Evolutionary conservation across 2,888 invertebrate genomes (phyloP), one percentile per base, ranked within the genome.

Genomic region (Rhamnusium bicolor): DNA sequence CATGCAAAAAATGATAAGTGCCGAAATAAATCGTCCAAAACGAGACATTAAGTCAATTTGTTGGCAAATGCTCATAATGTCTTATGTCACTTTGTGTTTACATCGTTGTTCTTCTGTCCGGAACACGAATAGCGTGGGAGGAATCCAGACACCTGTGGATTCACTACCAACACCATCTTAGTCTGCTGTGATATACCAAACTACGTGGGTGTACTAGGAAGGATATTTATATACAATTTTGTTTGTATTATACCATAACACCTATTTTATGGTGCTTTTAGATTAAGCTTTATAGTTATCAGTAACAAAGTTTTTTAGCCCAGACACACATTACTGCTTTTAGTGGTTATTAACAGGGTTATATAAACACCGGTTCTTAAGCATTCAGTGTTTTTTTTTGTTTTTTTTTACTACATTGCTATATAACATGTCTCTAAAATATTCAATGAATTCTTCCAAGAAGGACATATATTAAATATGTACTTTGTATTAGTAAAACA

Each of bases 21-120:
- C 79, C 69, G 40, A 75, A 79, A 82, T 82, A 82, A 82, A 82
- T 82, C 80, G 63, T 66, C 72, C 62, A 78, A 81, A 78, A 80
- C 77, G 72, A 74, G 76, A 79, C 83, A 82, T 83, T 81, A 82
- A 82, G 82, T 82, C 82, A 78, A 69, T 73, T 71, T 68, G 76
- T 69, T 79, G 79, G 81, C 80, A 83, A 83, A 81, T 77, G 79
- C 77, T 79, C 82, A 83, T 83, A 83, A 82, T 81, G 80, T 79
- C 77, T 77, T 67, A 73, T 83, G 82, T 82, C 82, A 81, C 77
- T 79, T 78, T 80, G 79, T 84, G 83, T 84, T 84, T 82, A 84
- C 83, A 84, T 82, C 80, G 81, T 77, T 82, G 82, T 82, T 82
- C 79, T 79, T 81, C 75, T 78, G 81, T 78, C 79, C 76, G 75